phyloP scores from a whole-genome alignment of 2,113 vertebrate genomes.

The Thoracochromis brauschi region DNA sequence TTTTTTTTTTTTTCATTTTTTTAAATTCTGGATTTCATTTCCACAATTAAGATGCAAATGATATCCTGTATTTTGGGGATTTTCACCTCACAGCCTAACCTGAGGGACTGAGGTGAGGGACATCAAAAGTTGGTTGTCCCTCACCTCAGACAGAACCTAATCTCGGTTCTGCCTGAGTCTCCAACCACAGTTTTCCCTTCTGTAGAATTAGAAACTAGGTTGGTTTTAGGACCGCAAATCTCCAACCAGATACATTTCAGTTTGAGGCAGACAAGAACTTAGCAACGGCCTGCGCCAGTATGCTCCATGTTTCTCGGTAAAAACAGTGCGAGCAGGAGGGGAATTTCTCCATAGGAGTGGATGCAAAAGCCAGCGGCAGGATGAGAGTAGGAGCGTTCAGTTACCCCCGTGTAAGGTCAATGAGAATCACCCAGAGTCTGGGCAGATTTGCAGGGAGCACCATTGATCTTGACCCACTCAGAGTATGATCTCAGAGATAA shows the following conservation, averaged over 20 bases:
- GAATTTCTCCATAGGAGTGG: slow-evolving; percentile 15
- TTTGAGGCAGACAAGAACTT: not conserved
- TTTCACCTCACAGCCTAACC: not conserved
- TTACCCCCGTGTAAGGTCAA: slow-evolving; percentile 59
- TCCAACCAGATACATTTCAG: not conserved
- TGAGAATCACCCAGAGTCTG: slow-evolving; percentile 63
- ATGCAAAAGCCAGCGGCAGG: not conserved
- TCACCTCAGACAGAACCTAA: not conserved
- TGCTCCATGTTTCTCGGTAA: not conserved
- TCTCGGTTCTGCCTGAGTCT: not conserved
- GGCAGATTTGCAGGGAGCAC: slow-evolving; percentile 69
- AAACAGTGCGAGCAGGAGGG: not conserved
- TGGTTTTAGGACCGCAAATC: not conserved
- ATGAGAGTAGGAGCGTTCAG: slow-evolving; percentile 9
- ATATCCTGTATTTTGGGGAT: not conserved
- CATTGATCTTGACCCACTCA: slow-evolving; percentile 74
- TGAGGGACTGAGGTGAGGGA: not conserved
- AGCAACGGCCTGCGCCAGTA: not conserved
- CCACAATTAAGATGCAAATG: not conserved
- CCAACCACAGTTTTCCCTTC: not conserved
- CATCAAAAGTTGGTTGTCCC: not conserved
- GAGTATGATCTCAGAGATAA: slow-evolving; percentile 72
- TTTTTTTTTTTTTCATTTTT: not conserved
- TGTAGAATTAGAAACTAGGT: not conserved
- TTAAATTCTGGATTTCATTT: not conserved